These are phyloP conservation scores for Yponomeuta plumbellus DNA, from an alignment of 2,888 invertebrate species.

Conservation along the genomic window DNA sequence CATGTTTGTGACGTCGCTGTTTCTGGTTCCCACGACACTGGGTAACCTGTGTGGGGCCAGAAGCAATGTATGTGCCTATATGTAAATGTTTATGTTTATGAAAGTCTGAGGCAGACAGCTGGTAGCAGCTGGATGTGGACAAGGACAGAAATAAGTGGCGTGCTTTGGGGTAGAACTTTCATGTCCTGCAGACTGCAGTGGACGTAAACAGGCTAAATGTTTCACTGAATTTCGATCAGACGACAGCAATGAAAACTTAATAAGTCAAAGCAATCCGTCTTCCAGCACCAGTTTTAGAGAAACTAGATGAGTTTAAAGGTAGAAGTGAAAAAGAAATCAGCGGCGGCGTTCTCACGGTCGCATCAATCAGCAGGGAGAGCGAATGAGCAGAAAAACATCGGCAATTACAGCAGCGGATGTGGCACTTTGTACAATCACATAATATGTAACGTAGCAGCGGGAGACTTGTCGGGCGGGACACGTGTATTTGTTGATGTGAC, in stretches of 20 bases:
- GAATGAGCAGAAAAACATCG: conserved; percentile 24
- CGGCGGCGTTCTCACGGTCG: conserved; percentile 46
- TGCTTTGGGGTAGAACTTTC: too few relatives aligned
- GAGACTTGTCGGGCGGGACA: background rate
- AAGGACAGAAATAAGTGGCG: too few relatives aligned
- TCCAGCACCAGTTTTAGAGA: background rate
- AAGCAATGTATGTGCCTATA: too few relatives aligned
- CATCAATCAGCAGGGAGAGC: conserved; percentile 28
- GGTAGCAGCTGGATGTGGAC: too few relatives aligned
- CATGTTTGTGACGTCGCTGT: too few relatives aligned
- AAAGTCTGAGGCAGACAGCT: too few relatives aligned
- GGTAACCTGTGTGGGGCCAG: too few relatives aligned
- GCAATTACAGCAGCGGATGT: conserved; percentile 20
- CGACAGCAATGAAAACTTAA: background rate
- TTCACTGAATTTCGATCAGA: too few relatives aligned
- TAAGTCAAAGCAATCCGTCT: background rate
- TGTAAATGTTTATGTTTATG: too few relatives aligned
- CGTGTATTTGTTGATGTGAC: background rate
- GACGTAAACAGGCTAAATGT: too few relatives aligned
- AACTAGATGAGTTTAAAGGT: conserved; percentile 25
- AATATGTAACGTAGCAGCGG: background rate
- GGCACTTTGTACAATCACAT: conserved; percentile 4
- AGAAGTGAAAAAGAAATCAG: conserved; percentile 52
- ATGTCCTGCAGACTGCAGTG: background rate
- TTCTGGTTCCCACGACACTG: too few relatives aligned